A percentile compares a stretch with the other conserved stretches of the same genome.
Evolutionary conservation across 92 coral and sea anemone genomes (phyloP).

Genomic region (Muricea muricata): DNA sequence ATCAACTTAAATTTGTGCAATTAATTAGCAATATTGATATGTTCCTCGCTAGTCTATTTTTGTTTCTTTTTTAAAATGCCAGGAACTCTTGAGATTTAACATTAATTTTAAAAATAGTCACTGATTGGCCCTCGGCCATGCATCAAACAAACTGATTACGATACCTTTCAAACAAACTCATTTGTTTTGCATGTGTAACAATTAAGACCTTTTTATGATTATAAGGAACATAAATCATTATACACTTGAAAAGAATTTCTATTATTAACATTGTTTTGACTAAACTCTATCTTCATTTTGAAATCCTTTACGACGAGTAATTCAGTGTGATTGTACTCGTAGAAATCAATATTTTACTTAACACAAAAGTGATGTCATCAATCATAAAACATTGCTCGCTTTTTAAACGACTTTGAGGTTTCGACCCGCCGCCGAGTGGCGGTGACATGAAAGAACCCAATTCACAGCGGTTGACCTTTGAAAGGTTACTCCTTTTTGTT

Average conservation of each 20-base stretch:
- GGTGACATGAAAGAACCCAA: conserved; percentile 26
- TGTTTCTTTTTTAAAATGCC: background rate
- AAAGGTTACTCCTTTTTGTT: conserved; percentile 19
- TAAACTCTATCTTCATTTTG: background rate
- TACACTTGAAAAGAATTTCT: background rate
- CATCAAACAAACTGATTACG: too few species aligned
- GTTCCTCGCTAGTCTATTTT: background rate
- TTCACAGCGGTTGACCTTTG: conserved; percentile 32
- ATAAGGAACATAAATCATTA: background rate
- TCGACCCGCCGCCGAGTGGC: conserved; percentile 28
- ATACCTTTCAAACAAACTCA: background rate
- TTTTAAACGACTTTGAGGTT: conserved; percentile 1
- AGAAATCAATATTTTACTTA: background rate
- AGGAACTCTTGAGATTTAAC: background rate
- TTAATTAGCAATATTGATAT: conserved; percentile 7
- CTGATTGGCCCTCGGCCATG: background rate
- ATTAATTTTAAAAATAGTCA: background rate
- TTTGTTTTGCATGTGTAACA: background rate
- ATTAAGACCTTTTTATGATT: background rate
- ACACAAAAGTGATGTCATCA: conserved; percentile 16
- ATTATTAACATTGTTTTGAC: too few species aligned
- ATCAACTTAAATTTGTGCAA: conserved; percentile 12
- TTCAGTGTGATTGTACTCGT: background rate
- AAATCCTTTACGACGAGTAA: background rate
- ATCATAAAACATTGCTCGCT: background rate